Base-by-base conservation (phyloP, 2,888 invertebrate species). In the Lobophora halterata region DNA sequence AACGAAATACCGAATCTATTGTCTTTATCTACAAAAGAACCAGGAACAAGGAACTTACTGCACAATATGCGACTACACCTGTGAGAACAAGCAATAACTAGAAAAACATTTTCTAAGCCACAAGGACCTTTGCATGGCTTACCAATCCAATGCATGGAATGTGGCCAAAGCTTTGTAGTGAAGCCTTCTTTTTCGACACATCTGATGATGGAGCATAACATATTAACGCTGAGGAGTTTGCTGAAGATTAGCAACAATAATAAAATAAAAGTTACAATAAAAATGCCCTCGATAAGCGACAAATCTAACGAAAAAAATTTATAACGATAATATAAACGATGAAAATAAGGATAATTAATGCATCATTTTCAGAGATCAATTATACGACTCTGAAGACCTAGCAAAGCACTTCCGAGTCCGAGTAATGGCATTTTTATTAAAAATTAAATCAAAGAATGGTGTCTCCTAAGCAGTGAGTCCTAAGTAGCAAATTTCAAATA, bases 321-420 rank as follows among this genome's bases (percentile, higher is more conserved):
- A n/a, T n/a, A n/a, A n/a, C n/a, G n/a, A n/a, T n/a, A n/a, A n/a
- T n/a, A n/a, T n/a, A n/a, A n/a, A n/a, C n/a, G n/a, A n/a, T n/a
- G n/a, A n/a, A n/a, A n/a, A n/a, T n/a, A n/a, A n/a, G n/a, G 88
- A 88, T 62, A 91, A 93, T 67, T 92, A 94, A 63, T 95, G 95
- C 65, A 88, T 86, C 46, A 93, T 95, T 28, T 95, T 95, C 65
- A 90, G 90, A 60, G 89, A 90, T 30, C 82, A 89, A 44, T 95
- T 93, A 67, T 86, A 89, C 11, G 86, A 88, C 58, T 73, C 89
- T 18, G 77, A 88, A 19, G 88, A 90, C 19, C 82, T 93, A 24
- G 90, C 91, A 56, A 92, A 91, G 59, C 95, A 95, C 72, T 91
- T 93, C 58, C 81, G 95, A 58, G 90, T 90, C 2, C 95, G 95